Conservation (phyloP, 2,888 invertebrate species). For the Dynastes grantii region DNA sequence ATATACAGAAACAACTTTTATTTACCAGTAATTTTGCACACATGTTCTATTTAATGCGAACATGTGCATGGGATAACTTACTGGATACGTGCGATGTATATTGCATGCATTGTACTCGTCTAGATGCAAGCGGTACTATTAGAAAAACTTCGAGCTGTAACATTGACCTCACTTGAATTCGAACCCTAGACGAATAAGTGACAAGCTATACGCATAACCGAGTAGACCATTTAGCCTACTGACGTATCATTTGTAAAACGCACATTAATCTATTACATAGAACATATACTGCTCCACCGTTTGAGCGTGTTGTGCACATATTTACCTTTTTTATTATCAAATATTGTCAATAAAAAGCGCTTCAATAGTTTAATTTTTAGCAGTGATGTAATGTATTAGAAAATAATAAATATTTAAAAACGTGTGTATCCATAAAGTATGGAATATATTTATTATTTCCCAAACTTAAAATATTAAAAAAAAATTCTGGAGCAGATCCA, state of each 20-base stretch:
- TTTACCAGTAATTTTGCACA: conserved; percentile 61
- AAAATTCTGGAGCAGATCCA: no score
- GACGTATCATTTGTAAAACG: conserved; percentile 3
- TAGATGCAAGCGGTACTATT: background rate
- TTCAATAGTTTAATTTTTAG: no score
- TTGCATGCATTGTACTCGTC: no score
- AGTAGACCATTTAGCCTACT: background rate
- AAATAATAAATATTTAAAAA: no score
- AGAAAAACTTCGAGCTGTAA: conserved; percentile 7
- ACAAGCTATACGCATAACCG: conserved; percentile 26
- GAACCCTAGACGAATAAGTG: conserved; percentile 35
- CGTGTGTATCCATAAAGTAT: no score
- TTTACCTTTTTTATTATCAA: conserved; percentile 3
- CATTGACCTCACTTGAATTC: conserved; percentile 21
- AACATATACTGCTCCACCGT: background rate
- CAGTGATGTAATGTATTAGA: no score
- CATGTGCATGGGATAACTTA: conserved; percentile 48
- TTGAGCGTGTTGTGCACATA: background rate
- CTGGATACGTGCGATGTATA: conserved; percentile 25
- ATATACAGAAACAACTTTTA: conserved; percentile 58
- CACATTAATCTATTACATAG: conserved; percentile 16
- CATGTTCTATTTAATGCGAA: conserved; percentile 42
- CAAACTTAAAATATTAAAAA: no score
- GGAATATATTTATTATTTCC: no score
- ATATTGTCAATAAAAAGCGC: background rate